These are phyloP conservation scores for Bradypodion ventrale DNA, from an alignment of 2,797 vertebrate genomes.

Conservation along the genomic window DNA sequence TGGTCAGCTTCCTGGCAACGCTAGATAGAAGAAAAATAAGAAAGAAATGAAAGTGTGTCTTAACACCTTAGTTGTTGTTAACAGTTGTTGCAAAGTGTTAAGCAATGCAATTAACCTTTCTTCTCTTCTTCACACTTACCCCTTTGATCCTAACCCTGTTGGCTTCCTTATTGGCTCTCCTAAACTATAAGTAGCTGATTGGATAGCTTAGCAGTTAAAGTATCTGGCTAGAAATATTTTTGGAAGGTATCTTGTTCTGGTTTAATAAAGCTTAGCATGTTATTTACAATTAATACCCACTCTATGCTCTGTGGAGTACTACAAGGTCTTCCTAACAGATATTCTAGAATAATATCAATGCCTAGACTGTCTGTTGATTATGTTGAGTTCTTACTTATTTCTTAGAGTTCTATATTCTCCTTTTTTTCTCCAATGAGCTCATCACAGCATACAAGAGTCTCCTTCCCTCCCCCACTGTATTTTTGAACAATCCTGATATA, in stretches of 20 bases:
- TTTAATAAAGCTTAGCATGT: neutral
- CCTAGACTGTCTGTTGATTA: neutral
- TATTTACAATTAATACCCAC: neutral
- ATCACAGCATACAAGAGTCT: too few species aligned
- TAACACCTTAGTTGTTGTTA: neutral
- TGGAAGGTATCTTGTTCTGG: neutral
- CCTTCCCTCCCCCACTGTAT: neutral
- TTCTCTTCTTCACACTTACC: neutral
- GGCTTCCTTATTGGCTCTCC: neutral
- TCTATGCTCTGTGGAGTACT: neutral
- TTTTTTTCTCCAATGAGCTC: too few species aligned
- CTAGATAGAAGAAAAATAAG: conserved; percentile 57
- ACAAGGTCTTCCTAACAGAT: neutral
- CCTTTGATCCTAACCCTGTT: neutral
- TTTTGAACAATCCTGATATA: neutral
- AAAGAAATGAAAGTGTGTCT: neutral
- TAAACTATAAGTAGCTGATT: neutral
- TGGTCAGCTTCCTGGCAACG: conserved; percentile 72
- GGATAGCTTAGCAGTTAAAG: too few species aligned
- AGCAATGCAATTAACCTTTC: neutral
- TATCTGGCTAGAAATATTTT: too few species aligned
- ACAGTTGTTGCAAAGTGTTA: neutral
- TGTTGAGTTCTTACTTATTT: neutral
- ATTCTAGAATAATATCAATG: neutral
- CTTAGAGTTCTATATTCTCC: neutral